Evolutionary conservation across 2,797 vertebrate genomes (phyloP).

Genomic region (Moxostoma hubbsi): DNA sequence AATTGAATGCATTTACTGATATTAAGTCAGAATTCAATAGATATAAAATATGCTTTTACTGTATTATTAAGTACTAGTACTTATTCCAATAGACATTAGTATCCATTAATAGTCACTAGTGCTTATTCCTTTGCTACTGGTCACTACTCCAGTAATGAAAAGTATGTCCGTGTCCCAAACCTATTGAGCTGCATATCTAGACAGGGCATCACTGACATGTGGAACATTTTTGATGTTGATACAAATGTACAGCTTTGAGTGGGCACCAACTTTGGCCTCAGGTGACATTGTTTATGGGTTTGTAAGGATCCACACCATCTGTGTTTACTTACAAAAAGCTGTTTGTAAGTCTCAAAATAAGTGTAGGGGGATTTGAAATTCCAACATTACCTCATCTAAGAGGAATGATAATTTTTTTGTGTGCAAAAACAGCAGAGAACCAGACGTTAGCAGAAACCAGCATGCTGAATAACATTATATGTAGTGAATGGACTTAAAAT

Average conservation of each 20-base stretch:
- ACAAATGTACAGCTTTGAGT: neutral
- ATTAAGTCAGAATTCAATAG: too few relatives aligned
- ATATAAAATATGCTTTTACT: too few relatives aligned
- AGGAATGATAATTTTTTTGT: constrained; percentile 45
- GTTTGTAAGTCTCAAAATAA: neutral
- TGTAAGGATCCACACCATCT: constrained; percentile 23
- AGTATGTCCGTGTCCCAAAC: neutral
- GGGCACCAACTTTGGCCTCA: neutral
- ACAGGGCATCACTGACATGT: neutral
- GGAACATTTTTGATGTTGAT: neutral
- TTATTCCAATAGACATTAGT: too few relatives aligned
- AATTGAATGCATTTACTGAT: too few relatives aligned
- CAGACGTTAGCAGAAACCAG: neutral
- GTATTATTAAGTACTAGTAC: too few relatives aligned
- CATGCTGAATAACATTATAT: constrained; percentile 7
- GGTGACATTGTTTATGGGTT: neutral
- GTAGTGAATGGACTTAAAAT: neutral
- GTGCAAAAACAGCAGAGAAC: neutral
- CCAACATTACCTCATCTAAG: constrained; percentile 43
- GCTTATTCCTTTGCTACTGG: too few relatives aligned
- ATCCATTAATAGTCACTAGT: too few relatives aligned
- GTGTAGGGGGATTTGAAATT: constrained; percentile 16
- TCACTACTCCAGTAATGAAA: neutral
- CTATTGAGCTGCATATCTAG: neutral
- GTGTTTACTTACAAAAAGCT: constrained; percentile 20